These are phyloP conservation scores for Apomyelois bistriatella DNA, from an alignment of 2,888 invertebrate genomes.

Conservation along the genomic window DNA sequence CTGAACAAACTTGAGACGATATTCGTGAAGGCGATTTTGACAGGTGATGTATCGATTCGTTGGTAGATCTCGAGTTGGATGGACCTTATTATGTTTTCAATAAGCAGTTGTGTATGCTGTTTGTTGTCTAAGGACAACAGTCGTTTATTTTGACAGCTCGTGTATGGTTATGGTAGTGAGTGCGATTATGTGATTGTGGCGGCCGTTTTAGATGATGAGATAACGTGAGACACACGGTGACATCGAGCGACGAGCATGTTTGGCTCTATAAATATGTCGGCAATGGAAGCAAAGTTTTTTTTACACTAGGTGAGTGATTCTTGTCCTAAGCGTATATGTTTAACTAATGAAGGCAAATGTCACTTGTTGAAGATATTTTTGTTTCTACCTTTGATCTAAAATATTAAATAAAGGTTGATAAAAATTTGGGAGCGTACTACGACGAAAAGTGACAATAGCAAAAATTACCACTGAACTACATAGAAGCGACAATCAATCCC, in stretches of 20 bases:
- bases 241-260: slow-evolving; percentile 14
- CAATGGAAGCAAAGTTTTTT: too few species aligned
- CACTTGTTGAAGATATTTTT: too few species aligned
- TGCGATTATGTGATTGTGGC: slow-evolving; percentile 68
- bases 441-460: too few species aligned
- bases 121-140: slow-evolving; percentile 38
- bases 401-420: too few species aligned
- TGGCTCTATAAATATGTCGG: too few species aligned
- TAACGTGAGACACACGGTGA: slow-evolving; percentile 48
- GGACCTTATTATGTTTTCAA: slow-evolving; percentile 26
- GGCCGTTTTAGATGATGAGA: slow-evolving; percentile 69
- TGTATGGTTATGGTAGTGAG: slow-evolving; percentile 65
- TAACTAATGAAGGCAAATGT: too few species aligned
- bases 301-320: too few species aligned
- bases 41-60: slow-evolving; percentile 49
- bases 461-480: too few species aligned
- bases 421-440: too few species aligned
- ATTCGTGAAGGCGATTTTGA: slow-evolving; percentile 56
- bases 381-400: too few species aligned
- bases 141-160: slow-evolving; percentile 74
- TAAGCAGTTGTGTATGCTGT: slow-evolving; percentile 37
- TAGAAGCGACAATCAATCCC: too few species aligned
- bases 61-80: slow-evolving; percentile 35
- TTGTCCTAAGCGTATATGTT: too few species aligned
- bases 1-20: slow-evolving; percentile 38